Base-by-base conservation (phyloP, 2,113 vertebrate species). In the Machaerirhynchus nigripectus region DNA sequence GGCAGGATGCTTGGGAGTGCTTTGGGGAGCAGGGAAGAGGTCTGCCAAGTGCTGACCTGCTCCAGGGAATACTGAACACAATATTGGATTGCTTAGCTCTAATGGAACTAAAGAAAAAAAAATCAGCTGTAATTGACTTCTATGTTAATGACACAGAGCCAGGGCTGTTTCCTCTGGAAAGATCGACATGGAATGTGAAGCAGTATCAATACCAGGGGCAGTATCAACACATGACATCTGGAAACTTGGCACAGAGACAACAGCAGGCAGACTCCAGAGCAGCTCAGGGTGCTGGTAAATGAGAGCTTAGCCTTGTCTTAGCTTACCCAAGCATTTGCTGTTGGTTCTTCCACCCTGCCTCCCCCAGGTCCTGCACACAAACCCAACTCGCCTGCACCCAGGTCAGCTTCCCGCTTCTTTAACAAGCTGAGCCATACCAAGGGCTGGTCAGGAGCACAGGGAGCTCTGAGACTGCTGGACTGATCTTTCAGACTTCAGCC, bases 161-260 rank as follows among this genome's bases (percentile, higher is more conserved):
- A 44, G 87, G 24, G 65, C 69, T 68, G 15, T 7, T 73, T 52
- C 64, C 83, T 50, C 89, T 80, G 86, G 83, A 88, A 91, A 93
- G 71, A 92, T 73, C 49, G n/a, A 91, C 83, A 71, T 9, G 60
- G 39, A 13, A 31, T 6, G 37, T 40, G 82, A 53, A 93, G 71
- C 79, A 56, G 30, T 24, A 78, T 89, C 42, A 4, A 88, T 69
- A 93, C 73, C 44, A 56, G 26, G 2, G 11, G 55, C 67, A 69
- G 46, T 57, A 82, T 27, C 74, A 57, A 74, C 46, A 75, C 52
- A 46, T 40, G 76, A 81, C 88, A 75, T 83, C 19, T 56, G 82
- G 92, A 95, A 96, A 95, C 63, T 81, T 92, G 93, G 95, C 93
- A 93, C 4, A 10, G 47, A 70, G 56, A 92, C 75, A 88, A n/a